Evolutionary conservation across 2,113 vertebrate species (phyloP).

Genomic region (Epinephelus moara): DNA sequence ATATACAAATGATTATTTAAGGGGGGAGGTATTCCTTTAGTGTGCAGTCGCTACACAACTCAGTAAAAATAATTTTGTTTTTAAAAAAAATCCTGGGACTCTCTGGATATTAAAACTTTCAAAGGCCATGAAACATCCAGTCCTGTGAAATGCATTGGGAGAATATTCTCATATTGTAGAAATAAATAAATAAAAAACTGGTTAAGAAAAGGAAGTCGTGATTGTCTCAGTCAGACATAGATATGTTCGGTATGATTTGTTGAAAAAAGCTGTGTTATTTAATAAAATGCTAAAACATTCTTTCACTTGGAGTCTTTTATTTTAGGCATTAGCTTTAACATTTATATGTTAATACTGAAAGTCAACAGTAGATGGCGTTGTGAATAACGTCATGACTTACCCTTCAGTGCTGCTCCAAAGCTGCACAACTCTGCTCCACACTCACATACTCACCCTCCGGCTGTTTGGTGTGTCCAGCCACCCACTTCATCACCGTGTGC

Average conservation of each 20-base stretch:
- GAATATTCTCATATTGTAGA: neutral
- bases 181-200: neutral
- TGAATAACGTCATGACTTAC: neutral
- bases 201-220: neutral
- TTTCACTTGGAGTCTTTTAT: neutral
- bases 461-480: conserved; percentile 20
- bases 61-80: neutral
- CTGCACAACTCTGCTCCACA: neutral
- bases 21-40: neutral
- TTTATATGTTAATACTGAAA: neutral
- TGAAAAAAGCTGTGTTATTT: neutral
- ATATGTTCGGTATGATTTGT: neutral
- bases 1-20: too few species aligned
- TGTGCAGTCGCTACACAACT: neutral
- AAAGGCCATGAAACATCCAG: neutral
- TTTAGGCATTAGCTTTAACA: too few species aligned
- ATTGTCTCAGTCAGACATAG: neutral
- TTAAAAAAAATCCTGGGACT: neutral
- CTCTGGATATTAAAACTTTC: neutral
- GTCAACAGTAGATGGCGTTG: conserved; percentile 6
- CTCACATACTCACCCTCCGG: neutral
- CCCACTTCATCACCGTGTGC: conserved; percentile 10
- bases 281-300: conserved; percentile 9
- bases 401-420: neutral
- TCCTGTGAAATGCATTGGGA: neutral